Base-by-base conservation (phyloP, 2,888 invertebrate species). In the Ophioninae sp. region DNA sequence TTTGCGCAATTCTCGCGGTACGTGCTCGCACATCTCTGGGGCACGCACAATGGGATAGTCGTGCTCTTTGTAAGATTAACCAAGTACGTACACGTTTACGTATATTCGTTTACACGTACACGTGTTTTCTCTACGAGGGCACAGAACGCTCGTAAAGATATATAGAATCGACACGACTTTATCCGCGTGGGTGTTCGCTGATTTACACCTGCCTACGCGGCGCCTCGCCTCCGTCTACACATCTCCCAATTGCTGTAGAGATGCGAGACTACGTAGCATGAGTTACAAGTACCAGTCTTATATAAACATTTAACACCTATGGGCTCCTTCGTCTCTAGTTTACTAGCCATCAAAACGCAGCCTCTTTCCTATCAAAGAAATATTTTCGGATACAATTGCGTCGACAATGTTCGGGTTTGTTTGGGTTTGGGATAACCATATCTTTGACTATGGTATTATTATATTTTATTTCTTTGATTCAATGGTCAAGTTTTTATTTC, bases 141-240 rank as follows among this genome's bases (percentile, higher is more conserved):
- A 30, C 30, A n/a, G 13, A 9, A 59, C 13, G 41, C 44, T 74
- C n/a, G 23, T 22, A 77, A 41, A 68, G 23, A 39, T 65, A 75
- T 68, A 78, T 23, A 65, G 69, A 85, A 80, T 74, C 64, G 79
- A 74, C n/a, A 58, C 72, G 79, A 67, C 30, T 39, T 41, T 44
- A 69, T 61, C 64, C 61, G 85, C 81, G 86, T 86, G 79, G 86
- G 86, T 79, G 82, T 81, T 79, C 58, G 81, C 79, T 85, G 82
- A 86, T 86, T 86, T 86, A 85, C 85, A 85, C 86, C 78, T 84
- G 79, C 86, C 86, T 83, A 86, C 84, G 79, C 81, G 82, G 71
- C 74, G 64, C 74, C 74, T 74, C 56, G 64, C 74, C 73, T 67
- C 51, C 39, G 6, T 69, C 67, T 64, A 23, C 65, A 17, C 61